Percentiles rank a stretch among this genome's conserved stretches.
phyloP scores from a whole-genome alignment of 1,140 invertebrate species.

The Nixonia krombeini region DNA sequence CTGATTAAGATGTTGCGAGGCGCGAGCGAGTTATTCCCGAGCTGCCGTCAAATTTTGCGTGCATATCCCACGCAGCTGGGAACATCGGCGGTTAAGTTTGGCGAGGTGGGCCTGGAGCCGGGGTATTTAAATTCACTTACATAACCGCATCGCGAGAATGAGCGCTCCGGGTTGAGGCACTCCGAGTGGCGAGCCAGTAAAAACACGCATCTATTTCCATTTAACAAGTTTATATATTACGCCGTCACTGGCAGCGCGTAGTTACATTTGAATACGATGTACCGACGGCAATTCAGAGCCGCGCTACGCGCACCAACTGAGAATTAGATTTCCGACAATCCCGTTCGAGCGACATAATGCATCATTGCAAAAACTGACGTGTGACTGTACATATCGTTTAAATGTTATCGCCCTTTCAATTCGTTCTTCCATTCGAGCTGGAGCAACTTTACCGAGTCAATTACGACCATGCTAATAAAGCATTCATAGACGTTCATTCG shows the following conservation, averaged over 20 bases:
- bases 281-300: constrained; percentile 62
- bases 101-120: no score
- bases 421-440: no score
- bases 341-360: constrained; percentile 32
- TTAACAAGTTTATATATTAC: constrained; percentile 72
- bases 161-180: constrained; percentile 45
- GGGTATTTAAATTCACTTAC: constrained; percentile 69
- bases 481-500: no score
- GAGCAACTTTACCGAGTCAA: no score
- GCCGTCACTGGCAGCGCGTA: constrained; percentile 67
- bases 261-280: constrained; percentile 72
- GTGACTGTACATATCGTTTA: constrained; percentile 7
- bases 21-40: background rate
- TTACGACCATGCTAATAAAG: no score
- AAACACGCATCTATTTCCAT: constrained; percentile 72
- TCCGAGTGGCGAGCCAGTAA: constrained; percentile 60
- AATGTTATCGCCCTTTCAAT: background rate
- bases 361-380: constrained; percentile 18
- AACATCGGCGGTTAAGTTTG: no score
- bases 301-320: constrained; percentile 49
- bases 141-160: constrained; percentile 55
- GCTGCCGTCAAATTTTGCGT: constrained; percentile 39
- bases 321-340: constrained; percentile 56
- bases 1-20: background rate
- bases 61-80: constrained; percentile 54